Base-by-base conservation (phyloP, 2,113 vertebrate genomes). In the Sinocyclocheilus anshuiensis region DNA sequence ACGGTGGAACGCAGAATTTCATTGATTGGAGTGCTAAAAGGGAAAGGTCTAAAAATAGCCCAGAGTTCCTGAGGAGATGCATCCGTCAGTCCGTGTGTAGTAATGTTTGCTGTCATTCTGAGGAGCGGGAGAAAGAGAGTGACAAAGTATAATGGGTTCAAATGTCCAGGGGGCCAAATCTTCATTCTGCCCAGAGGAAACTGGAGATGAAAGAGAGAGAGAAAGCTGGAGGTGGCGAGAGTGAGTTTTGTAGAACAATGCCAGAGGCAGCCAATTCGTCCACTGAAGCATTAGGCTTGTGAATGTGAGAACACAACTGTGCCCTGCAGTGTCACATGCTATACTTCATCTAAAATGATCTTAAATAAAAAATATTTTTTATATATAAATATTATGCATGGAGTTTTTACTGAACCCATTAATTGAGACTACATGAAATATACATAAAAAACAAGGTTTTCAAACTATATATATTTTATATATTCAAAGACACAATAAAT, bases 21-120 rank as follows among this genome's bases (percentile, higher is more conserved):
- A 81, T 81, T 81, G 79, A 81, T 67, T 81, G 79, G 61, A 29
- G 8, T 9, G 42, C 61, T 81, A 81, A 81, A 81, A 50, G 18
- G 79, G 79, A 81, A 26, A 67, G n/a, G 22, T 65, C 78, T 81
- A 63, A 81, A 81, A 81, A 81, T 81, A 81, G 57, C 53, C 77
- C 20, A 57, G 39, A 26, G n/a, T 18, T 81, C 59, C 79, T 10
- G 20, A 55, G 48, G 61, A 78, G 76, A 50, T 69, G 59, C 26
- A 69, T 85, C 84, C n/a, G 84, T 45, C 61, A 67, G 79, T 65
- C 24, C 48, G 33, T 67, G 74, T 79, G 76, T 39, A 4, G 50
- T 29, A 50, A 42, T 81, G 79, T 81, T 50, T 48, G 77, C 61
- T 86, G 84, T 77, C 67, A 69, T 71, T 77, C 63, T 55, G 61